phyloP scores from a whole-genome alignment of 1,140 invertebrate species.

The Linepithema humile region DNA sequence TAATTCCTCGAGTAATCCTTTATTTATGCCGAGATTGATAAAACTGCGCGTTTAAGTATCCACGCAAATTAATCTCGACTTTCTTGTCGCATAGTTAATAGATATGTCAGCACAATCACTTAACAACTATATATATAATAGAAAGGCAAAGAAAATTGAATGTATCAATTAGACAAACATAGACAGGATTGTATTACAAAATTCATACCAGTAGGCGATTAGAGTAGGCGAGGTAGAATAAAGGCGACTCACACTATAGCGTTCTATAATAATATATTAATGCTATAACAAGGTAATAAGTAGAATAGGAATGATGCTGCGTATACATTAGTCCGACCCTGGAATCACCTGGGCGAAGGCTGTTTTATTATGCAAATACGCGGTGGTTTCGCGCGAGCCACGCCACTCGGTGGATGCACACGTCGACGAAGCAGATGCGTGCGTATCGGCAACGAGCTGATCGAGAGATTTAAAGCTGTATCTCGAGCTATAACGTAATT shows the following conservation, averaged over 20 bases:
- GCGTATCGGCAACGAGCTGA: slow-evolving; percentile 29
- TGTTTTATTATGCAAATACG: slow-evolving; percentile 80
- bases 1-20: not conserved
- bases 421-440: slow-evolving; percentile 23
- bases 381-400: slow-evolving; percentile 67
- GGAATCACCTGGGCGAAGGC: slow-evolving; percentile 69
- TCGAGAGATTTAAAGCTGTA: slow-evolving; percentile 30
- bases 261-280: not conserved
- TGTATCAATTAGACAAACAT: not conserved
- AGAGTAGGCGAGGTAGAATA: slow-evolving; percentile 1
- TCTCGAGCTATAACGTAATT: slow-evolving; percentile 4
- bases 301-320: not conserved
- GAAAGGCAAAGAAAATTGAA: not conserved
- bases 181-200: not conserved
- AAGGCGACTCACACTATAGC: not conserved
- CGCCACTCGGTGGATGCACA: slow-evolving; percentile 54
- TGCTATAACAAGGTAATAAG: not conserved
- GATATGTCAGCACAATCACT: not conserved
- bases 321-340: slow-evolving; percentile 43
- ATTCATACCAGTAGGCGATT: not conserved
- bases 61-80: not conserved
- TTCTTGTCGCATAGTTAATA: not conserved
- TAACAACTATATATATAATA: not conserved
- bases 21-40: too few species aligned
- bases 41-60: too few species aligned